Evolutionary conservation across 2,797 vertebrate genomes (phyloP).

Genomic region (Anguilla marmorata): DNA sequence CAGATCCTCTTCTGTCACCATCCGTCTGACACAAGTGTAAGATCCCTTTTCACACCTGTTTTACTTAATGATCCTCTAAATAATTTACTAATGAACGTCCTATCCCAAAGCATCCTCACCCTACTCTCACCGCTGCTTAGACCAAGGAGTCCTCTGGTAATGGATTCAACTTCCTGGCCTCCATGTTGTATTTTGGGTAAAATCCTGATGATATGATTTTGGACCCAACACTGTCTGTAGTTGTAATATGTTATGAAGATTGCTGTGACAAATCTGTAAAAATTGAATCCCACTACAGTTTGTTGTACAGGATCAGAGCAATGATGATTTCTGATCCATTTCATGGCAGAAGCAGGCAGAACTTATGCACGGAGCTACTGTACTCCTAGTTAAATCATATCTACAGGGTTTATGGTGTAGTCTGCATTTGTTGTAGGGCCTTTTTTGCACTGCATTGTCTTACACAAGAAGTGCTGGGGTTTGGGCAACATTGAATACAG

Average conservation of each 20-base stretch:
- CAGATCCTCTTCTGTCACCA: conserved; percentile 60
- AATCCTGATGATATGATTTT: background rate
- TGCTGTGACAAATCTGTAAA: background rate
- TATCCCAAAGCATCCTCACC: conserved; percentile 39
- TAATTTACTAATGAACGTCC: conserved; percentile 60
- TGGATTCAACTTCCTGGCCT: background rate
- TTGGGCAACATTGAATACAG: background rate
- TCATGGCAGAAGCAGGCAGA: conserved; percentile 4
- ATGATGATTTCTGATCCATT: background rate
- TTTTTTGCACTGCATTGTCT: conserved; percentile 8
- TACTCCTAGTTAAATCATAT: conserved; percentile 1
- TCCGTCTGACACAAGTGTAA: conserved; percentile 50
- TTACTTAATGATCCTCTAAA: conserved; percentile 61
- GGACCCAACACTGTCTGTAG: background rate
- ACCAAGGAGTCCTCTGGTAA: background rate
- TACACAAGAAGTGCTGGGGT: background rate
- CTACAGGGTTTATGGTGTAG: background rate
- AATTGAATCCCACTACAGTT: background rate
- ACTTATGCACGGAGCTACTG: background rate
- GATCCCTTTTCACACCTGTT: conserved; percentile 51
- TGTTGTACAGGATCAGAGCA: background rate
- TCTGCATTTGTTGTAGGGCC: background rate
- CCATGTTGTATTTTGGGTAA: background rate
- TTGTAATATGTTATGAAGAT: too few species aligned
- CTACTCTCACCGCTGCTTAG: conserved; percentile 27